Conservation (phyloP, 2,888 invertebrate genomes). For the Periphyllus acericola region DNA sequence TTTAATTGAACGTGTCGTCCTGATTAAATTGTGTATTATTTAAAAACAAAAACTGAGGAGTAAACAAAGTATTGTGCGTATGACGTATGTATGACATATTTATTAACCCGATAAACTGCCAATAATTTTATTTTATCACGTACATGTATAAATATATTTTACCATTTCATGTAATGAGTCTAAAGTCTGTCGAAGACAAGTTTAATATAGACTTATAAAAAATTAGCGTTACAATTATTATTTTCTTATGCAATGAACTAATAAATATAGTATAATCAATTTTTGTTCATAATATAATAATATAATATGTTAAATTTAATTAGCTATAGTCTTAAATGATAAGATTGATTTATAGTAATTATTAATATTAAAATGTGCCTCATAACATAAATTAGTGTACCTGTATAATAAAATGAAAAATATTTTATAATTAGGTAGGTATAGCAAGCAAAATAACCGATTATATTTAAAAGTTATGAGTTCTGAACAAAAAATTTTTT, state of each 20-base stretch:
- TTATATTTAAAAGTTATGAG: no score
- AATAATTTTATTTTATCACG: constrained; percentile 5
- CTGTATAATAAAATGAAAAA: not conserved
- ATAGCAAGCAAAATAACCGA: no score
- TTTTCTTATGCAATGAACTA: not conserved
- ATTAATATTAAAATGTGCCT: not conserved
- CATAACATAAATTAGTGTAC: not conserved
- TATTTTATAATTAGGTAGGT: not conserved
- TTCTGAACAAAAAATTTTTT: not conserved
- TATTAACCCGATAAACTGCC: not conserved
- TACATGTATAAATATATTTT: not conserved
- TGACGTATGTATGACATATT: no score
- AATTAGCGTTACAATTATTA: not conserved
- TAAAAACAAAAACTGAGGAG: no score
- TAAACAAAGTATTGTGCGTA: no score
- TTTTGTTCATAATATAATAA: not conserved
- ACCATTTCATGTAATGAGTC: not conserved
- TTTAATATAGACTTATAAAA: not conserved
- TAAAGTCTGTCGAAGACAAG: not conserved
- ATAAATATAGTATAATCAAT: not conserved
- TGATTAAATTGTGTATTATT: no score
- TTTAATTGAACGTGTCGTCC: no score
- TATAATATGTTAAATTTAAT: not conserved
- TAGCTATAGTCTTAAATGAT: not conserved
- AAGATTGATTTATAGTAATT: not conserved